Base-by-base conservation (phyloP, 1,140 invertebrate species). In the Psix sp. region DNA sequence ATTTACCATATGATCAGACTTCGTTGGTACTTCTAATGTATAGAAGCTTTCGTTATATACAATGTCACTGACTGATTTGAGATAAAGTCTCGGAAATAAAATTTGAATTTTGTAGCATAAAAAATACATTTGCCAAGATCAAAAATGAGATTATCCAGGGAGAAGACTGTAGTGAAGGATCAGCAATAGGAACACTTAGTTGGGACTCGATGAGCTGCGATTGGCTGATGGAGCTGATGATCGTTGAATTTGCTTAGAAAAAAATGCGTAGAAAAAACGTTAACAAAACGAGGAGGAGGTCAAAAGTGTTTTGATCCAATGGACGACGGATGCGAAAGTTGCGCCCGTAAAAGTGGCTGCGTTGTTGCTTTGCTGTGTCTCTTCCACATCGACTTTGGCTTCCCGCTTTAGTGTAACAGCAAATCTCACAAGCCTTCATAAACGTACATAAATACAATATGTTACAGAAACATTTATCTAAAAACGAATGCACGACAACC, bases 381-480 rank as follows among this genome's bases (percentile, higher is more conserved):
- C 56, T 56, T 70, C 40, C 49, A 33, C 17, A 38, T 77, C 67
- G 72, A 74, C 86, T 87, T 87, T 87, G 86, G 85, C 84, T 87
- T 86, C 83, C 83, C 81, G 80, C 81, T 83, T 82, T 83, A 82
- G 78, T 84, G 79, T 86, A 82, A 83, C 45, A 84, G 82, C 84
- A 86, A 85, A 83, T 86, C 79, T 86, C 85, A 87, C 84, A 87
- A 87, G 84, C 85, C 84, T 87, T 86, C 70, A 60, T 82, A 80
- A 80, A 81, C 77, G 74, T 82, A 85, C 82, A 86, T 87, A 87
- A 87, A 87, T 87, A 87, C 83, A 87, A 80, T 87, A 87, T 87
- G 78, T 86, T 87, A 87, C 86, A 87, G 79, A 83, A 82, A 87
- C 83, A 84, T 82, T 82, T 87, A 83, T 84, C 77, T 84, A 82